These are phyloP conservation scores for Climacteris rufus DNA, from an alignment of 2,113 vertebrate genomes.

Conservation along the genomic window DNA sequence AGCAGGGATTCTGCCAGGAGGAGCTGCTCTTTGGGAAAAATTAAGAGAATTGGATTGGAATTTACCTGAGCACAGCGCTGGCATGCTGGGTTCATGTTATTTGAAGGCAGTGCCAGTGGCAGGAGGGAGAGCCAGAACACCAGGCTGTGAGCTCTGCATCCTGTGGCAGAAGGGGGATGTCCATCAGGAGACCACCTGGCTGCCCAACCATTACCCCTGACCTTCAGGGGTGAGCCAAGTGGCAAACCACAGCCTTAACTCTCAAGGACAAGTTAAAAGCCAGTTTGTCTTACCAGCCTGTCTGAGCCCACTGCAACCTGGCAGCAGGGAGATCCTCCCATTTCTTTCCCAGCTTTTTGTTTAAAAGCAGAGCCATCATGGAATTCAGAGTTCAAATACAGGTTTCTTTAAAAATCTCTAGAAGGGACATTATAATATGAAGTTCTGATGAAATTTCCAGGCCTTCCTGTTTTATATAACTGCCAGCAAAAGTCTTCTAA, in stretches of 20 bases:
- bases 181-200: background rate
- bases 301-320: background rate
- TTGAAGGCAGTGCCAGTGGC: background rate
- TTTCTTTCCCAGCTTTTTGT: background rate
- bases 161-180: accelerated
- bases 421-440: background rate
- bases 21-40: background rate
- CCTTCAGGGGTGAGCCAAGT: background rate
- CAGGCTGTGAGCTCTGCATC: background rate
- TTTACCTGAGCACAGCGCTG: background rate
- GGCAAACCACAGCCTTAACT: background rate
- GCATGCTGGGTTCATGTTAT: accelerated
- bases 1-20: background rate
- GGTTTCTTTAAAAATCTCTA: background rate
- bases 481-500: background rate
- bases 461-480: background rate
- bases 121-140: background rate
- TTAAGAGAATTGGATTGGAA: background rate
- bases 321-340: background rate
- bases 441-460: background rate
- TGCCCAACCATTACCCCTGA: background rate
- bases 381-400: background rate
- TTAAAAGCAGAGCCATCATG: background rate
- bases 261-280: background rate
- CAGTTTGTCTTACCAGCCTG: background rate